Conservation (phyloP, 2,888 invertebrate genomes). For the Hoplodrina blanda region DNA sequence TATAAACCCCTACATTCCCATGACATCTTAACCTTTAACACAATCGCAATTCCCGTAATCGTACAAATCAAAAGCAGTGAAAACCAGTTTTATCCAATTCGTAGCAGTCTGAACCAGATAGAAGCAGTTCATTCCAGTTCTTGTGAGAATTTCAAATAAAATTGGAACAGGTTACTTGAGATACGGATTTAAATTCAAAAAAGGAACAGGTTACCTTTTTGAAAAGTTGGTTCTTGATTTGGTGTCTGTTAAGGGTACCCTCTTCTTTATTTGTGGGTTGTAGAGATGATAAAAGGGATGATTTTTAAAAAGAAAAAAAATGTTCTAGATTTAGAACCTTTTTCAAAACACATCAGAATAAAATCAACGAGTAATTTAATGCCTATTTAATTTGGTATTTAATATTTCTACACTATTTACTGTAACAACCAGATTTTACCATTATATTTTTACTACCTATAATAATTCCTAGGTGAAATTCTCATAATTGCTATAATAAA, state of each 20-base stretch:
- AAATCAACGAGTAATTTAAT: too few species aligned
- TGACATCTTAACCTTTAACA: slow-evolving; percentile 61
- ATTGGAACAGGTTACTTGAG: slow-evolving; percentile 59
- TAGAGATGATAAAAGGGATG: slow-evolving; percentile 1
- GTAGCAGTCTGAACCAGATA: slow-evolving; percentile 57
- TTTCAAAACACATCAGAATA: not conserved
- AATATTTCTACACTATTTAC: too few species aligned
- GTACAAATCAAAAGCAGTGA: slow-evolving; percentile 56
- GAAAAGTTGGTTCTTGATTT: slow-evolving; percentile 29
- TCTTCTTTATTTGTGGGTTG: slow-evolving; percentile 4
- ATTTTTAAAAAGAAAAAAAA: not conserved
- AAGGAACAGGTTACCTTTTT: slow-evolving; percentile 62
- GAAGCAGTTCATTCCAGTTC: slow-evolving; percentile 60
- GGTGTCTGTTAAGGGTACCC: not conserved
- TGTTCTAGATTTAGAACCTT: not conserved
- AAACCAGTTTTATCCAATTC: slow-evolving; percentile 67
- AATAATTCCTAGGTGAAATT: too few species aligned
- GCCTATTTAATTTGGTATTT: too few species aligned
- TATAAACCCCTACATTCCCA: slow-evolving; percentile 60
- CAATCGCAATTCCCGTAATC: slow-evolving; percentile 62
- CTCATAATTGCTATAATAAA: too few species aligned
- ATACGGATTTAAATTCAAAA: slow-evolving; percentile 54
- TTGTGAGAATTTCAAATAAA: slow-evolving; percentile 59
- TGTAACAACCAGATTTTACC: too few species aligned
- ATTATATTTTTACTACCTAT: too few species aligned